Conservation (phyloP, 2,113 vertebrate species). For the Melierax canorus region DNA sequence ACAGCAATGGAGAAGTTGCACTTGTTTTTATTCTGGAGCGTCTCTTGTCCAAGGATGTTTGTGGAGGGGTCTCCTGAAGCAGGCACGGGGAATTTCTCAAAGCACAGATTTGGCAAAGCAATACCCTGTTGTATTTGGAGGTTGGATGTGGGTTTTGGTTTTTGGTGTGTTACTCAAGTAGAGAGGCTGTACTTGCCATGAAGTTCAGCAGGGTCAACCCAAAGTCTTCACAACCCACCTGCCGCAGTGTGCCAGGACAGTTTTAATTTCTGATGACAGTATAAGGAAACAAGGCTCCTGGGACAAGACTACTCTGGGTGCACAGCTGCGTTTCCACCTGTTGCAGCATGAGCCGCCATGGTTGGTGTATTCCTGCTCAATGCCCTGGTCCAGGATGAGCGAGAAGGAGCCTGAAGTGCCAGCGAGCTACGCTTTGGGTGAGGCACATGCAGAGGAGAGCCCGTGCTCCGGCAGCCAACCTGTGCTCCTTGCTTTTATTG, state of each 20-base stretch:
- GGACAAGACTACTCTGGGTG: background rate
- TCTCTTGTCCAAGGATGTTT: fast-evolving
- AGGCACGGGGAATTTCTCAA: background rate
- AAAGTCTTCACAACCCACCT: background rate
- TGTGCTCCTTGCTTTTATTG: background rate
- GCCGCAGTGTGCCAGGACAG: background rate
- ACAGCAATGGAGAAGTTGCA: background rate
- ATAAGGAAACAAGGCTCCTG: background rate
- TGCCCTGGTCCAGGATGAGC: background rate
- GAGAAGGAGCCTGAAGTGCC: background rate
- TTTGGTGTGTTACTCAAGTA: fast-evolving
- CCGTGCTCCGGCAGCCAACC: background rate
- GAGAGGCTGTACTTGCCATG: background rate
- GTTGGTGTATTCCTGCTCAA: background rate
- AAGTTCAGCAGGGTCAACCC: background rate
- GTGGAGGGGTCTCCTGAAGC: background rate
- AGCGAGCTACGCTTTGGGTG: fast-evolving
- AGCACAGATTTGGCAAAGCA: background rate
- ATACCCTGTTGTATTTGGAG: background rate
- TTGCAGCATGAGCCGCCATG: fast-evolving
- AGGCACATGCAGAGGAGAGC: background rate
- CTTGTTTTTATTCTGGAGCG: background rate
- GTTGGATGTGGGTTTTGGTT: background rate
- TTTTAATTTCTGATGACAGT: background rate
- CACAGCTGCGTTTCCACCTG: background rate